phyloP scores from a whole-genome alignment of 2,113 vertebrate genomes.

The Platysteira castanea region DNA sequence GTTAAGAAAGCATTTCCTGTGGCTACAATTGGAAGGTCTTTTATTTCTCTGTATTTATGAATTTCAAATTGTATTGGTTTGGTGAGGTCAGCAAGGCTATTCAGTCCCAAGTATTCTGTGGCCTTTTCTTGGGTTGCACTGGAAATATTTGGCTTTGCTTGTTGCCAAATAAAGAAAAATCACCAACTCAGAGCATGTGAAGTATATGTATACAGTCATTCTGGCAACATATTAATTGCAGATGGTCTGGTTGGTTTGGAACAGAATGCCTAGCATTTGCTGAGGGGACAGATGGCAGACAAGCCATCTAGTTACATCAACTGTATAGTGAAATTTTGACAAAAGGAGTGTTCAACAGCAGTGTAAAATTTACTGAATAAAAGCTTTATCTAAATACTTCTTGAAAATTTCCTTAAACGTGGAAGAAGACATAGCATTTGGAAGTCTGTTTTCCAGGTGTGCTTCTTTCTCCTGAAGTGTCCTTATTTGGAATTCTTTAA shows the following conservation, averaged over 20 bases:
- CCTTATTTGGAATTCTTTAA: not conserved
- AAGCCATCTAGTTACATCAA: conserved; percentile 7
- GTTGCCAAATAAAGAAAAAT: conserved; percentile 43
- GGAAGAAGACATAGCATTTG: not conserved
- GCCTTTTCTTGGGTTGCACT: not conserved
- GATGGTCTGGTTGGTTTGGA: conserved; percentile 43
- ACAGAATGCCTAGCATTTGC: conserved; percentile 22
- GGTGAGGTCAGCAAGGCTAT: not conserved
- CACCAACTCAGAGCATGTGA: not conserved
- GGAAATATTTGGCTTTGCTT: conserved; percentile 47
- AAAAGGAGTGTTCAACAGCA: not conserved
- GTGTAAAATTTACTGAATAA: not conserved
- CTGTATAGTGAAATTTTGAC: not conserved
- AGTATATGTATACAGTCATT: not conserved
- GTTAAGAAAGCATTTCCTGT: not conserved
- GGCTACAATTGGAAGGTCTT: accelerated
- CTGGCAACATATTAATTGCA: conserved; percentile 53
- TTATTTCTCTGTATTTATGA: not conserved
- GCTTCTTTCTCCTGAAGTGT: not conserved
- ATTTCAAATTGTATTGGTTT: not conserved
- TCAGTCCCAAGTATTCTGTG: not conserved
- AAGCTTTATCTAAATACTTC: not conserved
- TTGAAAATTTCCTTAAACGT: not conserved
- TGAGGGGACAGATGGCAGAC: conserved; percentile 45
- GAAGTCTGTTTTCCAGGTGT: not conserved